phyloP scores from a whole-genome alignment of 1,140 invertebrate genomes.

The Radopholus similis region DNA sequence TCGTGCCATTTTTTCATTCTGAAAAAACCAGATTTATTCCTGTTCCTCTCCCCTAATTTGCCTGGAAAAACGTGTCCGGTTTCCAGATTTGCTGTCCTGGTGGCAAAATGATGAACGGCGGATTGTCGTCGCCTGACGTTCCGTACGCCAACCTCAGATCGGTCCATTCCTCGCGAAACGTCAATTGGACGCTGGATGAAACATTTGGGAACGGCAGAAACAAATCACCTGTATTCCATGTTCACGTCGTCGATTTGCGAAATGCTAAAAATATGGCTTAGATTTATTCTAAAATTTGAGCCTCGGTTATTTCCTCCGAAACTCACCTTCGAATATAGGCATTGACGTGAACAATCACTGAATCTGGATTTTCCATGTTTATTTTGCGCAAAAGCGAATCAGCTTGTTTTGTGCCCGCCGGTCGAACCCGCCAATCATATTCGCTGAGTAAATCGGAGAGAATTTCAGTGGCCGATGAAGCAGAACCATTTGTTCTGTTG shows the following conservation, averaged over 20 bases:
- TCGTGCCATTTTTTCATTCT: slow-evolving; percentile 94
- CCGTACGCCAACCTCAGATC: slow-evolving; percentile 82
- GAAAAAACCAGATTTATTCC: slow-evolving; percentile 83
- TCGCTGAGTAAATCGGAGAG: slow-evolving; percentile 52
- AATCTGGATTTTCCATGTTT: background rate
- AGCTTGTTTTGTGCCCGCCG: slow-evolving; percentile 57
- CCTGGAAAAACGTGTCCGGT: slow-evolving; percentile 57
- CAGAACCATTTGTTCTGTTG: background rate
- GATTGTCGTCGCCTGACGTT: slow-evolving; percentile 42
- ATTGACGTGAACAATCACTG: background rate
- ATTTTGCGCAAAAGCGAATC: slow-evolving; percentile 40
- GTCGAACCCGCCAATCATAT: slow-evolving; percentile 58
- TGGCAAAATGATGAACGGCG: slow-evolving; percentile 54
- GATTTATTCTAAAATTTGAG: slow-evolving; percentile 40
- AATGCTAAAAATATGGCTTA: slow-evolving; percentile 73
- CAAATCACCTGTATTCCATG: slow-evolving; percentile 70
- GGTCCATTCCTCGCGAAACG: slow-evolving; percentile 90
- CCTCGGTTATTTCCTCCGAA: background rate
- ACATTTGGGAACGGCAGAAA: too few species aligned
- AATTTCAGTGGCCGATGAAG: slow-evolving; percentile 55
- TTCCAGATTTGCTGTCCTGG: slow-evolving; percentile 59
- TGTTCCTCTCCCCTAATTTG: too few species aligned
- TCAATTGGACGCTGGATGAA: slow-evolving; percentile 72
- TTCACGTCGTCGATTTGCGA: slow-evolving; percentile 97
- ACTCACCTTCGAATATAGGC: slow-evolving; percentile 10